Evolutionary conservation across 1,140 invertebrate species (phyloP).

Genomic region (Cydia strobilella): DNA sequence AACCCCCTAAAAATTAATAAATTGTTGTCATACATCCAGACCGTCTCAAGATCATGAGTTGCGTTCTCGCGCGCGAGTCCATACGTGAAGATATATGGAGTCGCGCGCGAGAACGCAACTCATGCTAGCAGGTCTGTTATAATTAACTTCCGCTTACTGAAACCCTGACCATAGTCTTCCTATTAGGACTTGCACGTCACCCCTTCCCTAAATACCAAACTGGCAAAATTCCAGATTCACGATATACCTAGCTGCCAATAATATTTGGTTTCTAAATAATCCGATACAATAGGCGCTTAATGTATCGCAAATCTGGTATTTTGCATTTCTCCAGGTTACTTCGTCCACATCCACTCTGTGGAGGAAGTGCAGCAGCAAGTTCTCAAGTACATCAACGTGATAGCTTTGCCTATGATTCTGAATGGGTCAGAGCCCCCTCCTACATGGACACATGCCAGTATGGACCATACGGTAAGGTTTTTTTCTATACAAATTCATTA

Average conservation of each 20-base stretch:
- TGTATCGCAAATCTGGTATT: conserved; percentile 4
- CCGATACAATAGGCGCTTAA: background rate
- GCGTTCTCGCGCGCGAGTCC: too few relatives aligned
- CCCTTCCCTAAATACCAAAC: conserved; percentile 10
- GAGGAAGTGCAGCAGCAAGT: conserved; percentile 97
- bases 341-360: conserved; percentile 94
- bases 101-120: too few relatives aligned
- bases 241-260: background rate
- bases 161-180: background rate
- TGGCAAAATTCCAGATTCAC: conserved; percentile 11
- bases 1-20: background rate
- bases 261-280: conserved; percentile 3
- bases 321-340: conserved; percentile 85
- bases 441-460: conserved; percentile 94
- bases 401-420: conserved; percentile 92
- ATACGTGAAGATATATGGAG: too few relatives aligned
- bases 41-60: too few relatives aligned
- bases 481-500: background rate
- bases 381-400: conserved; percentile 94
- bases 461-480: conserved; percentile 87
- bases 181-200: background rate
- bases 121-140: too few relatives aligned
- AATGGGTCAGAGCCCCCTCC: conserved; percentile 88
- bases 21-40: too few relatives aligned
- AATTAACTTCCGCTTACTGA: background rate